phyloP scores from a whole-genome alignment of 2,113 vertebrate genomes.

The Sylvia atricapilla region DNA sequence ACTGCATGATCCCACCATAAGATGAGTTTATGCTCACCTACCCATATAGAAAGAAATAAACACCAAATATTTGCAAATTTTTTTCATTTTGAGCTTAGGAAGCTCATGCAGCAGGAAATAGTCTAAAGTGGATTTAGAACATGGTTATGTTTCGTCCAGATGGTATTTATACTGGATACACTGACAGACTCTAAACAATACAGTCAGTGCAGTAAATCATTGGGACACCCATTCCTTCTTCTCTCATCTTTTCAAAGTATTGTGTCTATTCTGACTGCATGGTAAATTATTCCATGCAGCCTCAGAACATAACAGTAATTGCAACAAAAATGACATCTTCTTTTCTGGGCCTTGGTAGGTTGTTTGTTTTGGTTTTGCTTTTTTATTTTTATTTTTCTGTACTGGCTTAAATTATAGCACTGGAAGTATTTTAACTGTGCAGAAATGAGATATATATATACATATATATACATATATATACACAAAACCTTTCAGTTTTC shows the following conservation, averaged over 20 bases:
- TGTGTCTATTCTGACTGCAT: not conserved
- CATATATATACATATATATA: not conserved
- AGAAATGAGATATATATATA: not conserved
- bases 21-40: not conserved
- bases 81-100: not conserved
- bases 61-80: not conserved
- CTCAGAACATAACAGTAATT: not conserved
- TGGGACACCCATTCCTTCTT: not conserved
- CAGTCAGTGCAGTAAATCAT: not conserved
- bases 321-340: not conserved
- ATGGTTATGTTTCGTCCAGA: not conserved
- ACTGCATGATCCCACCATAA: not conserved
- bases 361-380: not conserved
- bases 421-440: slow-evolving; percentile 26
- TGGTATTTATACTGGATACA: not conserved
- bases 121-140: slow-evolving; percentile 6
- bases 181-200: not conserved
- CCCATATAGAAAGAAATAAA: not conserved
- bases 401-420: not conserved
- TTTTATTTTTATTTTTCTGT: not conserved
- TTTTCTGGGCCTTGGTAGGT: not conserved
- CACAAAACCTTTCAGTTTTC: slow-evolving; percentile 9
- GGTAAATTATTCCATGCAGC: not conserved
- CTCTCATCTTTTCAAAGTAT: not conserved
- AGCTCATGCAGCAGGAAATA: not conserved